These are phyloP conservation scores for Delichon dasypus DNA, from an alignment of 2,797 vertebrate genomes.

Conservation along the genomic window DNA sequence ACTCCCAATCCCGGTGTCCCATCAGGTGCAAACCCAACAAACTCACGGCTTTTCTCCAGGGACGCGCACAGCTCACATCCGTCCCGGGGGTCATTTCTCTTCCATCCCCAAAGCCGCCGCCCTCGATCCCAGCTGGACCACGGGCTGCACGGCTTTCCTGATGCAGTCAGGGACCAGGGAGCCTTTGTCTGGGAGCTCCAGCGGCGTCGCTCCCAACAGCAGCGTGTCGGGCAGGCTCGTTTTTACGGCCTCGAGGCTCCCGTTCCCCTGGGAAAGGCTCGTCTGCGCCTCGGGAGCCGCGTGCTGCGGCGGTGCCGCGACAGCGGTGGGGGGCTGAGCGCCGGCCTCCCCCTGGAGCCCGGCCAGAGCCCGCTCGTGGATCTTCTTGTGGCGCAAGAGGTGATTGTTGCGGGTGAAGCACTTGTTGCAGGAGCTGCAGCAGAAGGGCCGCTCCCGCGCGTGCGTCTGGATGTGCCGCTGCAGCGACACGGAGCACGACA, in stretches of 20 bases:
- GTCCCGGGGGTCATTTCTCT: neutral
- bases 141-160: neutral
- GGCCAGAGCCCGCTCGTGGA: neutral
- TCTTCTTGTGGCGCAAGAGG: constrained; percentile 46
- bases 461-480: constrained; percentile 32
- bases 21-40: neutral
- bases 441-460: neutral
- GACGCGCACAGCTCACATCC: fast-evolving
- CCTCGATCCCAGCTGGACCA: neutral
- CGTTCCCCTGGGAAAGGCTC: neutral
- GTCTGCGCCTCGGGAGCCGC: fast-evolving
- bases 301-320: neutral
- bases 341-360: neutral
- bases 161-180: fast-evolving
- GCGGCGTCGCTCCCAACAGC: neutral
- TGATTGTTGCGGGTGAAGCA: constrained; percentile 33
- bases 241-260: neutral
- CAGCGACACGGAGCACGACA: neutral
- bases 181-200: fast-evolving
- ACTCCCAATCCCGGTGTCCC: neutral
- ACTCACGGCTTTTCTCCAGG: neutral
- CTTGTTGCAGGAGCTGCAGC: constrained; percentile 48
- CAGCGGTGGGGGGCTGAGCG: neutral
- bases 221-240: constrained; percentile 1
- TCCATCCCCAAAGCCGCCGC: fast-evolving